These are phyloP conservation scores for Noctilio leporinus DNA, from an alignment of 2,113 vertebrate genomes.

Conservation along the genomic window DNA sequence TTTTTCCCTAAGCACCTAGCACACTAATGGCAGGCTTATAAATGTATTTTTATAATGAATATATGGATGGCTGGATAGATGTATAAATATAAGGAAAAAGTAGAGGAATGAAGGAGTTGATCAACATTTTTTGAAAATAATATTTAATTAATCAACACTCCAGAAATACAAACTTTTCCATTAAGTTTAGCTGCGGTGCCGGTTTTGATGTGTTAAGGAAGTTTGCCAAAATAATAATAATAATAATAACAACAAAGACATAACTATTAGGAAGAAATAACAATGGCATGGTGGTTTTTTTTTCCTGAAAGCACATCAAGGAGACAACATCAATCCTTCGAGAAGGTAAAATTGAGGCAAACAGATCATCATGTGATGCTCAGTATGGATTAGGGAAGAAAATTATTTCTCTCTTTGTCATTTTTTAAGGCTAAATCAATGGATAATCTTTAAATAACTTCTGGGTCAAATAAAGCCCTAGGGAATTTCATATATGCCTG, in stretches of 20 bases:
- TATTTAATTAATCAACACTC: background rate
- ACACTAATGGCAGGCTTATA: background rate
- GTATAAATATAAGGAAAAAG: background rate
- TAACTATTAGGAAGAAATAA: background rate
- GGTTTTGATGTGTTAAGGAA: background rate
- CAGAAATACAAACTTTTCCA: background rate
- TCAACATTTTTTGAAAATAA: background rate
- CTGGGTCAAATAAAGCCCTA: background rate
- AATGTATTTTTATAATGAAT: background rate
- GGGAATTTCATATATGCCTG: background rate
- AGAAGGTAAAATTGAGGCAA: background rate
- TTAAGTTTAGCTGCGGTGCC: background rate
- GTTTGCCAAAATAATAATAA: background rate
- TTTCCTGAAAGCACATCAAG: background rate
- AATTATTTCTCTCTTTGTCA: background rate
- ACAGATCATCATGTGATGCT: background rate
- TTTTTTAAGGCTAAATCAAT: slow-evolving; percentile 1
- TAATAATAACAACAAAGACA: background rate
- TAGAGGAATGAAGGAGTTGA: background rate
- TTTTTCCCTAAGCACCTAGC: background rate
- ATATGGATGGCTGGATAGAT: background rate
- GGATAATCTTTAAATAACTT: slow-evolving; percentile 3
- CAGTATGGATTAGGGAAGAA: background rate
- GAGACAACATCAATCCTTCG: background rate
- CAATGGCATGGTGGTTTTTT: background rate